Evolutionary conservation across 2,797 vertebrate genomes (phyloP).

Genomic region (Microcaecilia unicolor): DNA sequence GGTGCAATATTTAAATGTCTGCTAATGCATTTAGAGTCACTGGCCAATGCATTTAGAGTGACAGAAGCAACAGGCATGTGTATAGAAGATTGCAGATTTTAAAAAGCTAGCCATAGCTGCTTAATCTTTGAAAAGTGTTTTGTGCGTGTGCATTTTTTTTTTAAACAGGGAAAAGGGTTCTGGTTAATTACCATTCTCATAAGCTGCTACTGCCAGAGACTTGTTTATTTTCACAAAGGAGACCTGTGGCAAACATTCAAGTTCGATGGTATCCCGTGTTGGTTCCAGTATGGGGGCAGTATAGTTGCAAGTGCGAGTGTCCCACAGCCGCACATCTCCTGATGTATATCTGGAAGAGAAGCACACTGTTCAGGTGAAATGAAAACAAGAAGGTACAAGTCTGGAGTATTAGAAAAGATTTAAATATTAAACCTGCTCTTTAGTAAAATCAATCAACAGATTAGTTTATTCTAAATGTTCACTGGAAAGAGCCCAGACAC

Average conservation of each 20-base stretch:
- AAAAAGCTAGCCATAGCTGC: slow-evolving; percentile 54
- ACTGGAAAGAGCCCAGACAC: too few relatives aligned
- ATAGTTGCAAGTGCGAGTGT: slow-evolving; percentile 84
- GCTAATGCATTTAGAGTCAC: slow-evolving; percentile 48
- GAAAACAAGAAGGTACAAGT: not conserved
- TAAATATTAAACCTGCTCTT: too few relatives aligned
- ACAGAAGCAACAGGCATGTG: slow-evolving; percentile 33
- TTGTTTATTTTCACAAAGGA: slow-evolving; percentile 77
- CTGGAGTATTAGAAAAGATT: too few relatives aligned
- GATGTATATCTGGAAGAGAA: slow-evolving; percentile 78
- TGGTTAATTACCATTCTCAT: slow-evolving; percentile 75
- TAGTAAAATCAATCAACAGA: too few relatives aligned
- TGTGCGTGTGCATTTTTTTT: slow-evolving; percentile 18
- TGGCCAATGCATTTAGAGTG: too few relatives aligned
- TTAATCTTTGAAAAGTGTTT: slow-evolving; percentile 49
- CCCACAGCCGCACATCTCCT: slow-evolving; percentile 88
- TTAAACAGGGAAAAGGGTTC: slow-evolving; percentile 36
- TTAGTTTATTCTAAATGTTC: too few relatives aligned
- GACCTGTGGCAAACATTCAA: slow-evolving; percentile 62
- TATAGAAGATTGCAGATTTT: slow-evolving; percentile 39
- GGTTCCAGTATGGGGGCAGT: slow-evolving; percentile 68
- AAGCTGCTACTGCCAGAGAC: slow-evolving; percentile 78
- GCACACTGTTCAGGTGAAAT: slow-evolving; percentile 7
- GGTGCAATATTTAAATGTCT: slow-evolving; percentile 52
- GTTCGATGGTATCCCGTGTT: slow-evolving; percentile 39